These are phyloP conservation scores for Aldabrachelys gigantea DNA, from an alignment of 2,113 vertebrate genomes.

Conservation along the genomic window DNA sequence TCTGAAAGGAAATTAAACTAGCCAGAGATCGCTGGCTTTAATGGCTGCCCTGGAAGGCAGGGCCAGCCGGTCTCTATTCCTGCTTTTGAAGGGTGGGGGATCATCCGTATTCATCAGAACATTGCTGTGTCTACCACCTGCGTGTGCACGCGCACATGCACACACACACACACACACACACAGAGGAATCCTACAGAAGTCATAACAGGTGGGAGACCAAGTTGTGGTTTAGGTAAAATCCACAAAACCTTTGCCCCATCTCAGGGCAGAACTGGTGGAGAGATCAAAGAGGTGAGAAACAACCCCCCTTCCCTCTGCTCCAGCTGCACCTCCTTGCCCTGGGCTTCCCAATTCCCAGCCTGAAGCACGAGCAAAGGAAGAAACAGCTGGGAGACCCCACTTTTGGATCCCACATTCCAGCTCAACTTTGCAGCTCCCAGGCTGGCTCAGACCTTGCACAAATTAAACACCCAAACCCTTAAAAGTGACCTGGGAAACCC, in stretches of 20 bases:
- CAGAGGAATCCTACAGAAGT: neutral
- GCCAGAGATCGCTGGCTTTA: neutral
- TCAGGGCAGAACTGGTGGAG: neutral
- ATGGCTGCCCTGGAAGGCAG: neutral
- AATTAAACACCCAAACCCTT: neutral
- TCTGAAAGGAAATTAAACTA: conserved; percentile 73
- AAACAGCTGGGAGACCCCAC: neutral
- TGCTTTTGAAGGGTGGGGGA: neutral
- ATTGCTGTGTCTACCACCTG: neutral
- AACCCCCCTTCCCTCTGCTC: neutral
- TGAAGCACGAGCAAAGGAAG: neutral
- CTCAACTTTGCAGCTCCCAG: neutral
- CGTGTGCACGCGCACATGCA: accelerated
- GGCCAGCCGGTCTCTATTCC: neutral
- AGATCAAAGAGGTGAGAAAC: neutral
- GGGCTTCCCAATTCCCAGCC: neutral
- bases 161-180: neutral
- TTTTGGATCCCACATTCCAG: neutral
- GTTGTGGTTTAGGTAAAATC: neutral
- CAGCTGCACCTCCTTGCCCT: neutral
- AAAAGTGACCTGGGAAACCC: neutral
- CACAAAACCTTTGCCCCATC: neutral
- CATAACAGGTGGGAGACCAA: neutral
- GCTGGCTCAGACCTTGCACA: neutral
- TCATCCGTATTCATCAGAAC: neutral